Base-by-base conservation (phyloP, 2,797 vertebrate species). In the Pelobates cultripes region DNA sequence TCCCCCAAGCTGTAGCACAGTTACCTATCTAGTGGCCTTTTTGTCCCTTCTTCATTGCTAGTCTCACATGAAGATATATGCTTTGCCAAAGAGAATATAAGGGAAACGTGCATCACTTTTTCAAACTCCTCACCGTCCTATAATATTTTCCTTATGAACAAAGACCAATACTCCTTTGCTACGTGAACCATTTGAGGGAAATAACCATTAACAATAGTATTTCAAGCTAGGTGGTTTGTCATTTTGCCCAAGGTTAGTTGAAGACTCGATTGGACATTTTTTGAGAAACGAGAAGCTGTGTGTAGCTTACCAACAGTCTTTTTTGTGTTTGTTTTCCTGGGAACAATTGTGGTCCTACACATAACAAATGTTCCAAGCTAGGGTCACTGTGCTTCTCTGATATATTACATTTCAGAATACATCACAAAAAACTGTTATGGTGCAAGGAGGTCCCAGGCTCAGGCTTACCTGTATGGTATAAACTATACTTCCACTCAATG, bases 1-100 rank as follows among this genome's bases (percentile, higher is more conserved):
- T 84, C 60, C 73, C 69, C 77, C 82, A 69, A 76, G 81, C 75
- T 83, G 63, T 78, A 71, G 73, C 51, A 71, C 12, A 17, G 57
- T 67, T 67, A 51, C 77, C 42, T 79, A 76, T 79, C 77, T 76
- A 72, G 77, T 66, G 51, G 42, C 60, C 13, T 55, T 82, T 75
- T 73, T 64, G 63, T 41, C 55, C 55, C 55, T 57, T 57, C 10
- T 12, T 57, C 57, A 68, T 78, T 69, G 64, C 70, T 77, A 41
- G 73, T 77, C 53, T 60, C 75, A 67, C 10, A 45, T 71, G 80
- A 77, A 76, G 71, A 69, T 78, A 73, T 73, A 73, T 57, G 13
- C 53, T 73, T 83, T 83, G 73, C 77, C 75, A 67, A 47, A 57
- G 43, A 70, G 10, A 74, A 77, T 66, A 73, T 67, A 74, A 77